These are phyloP conservation scores for Panagrolaimus sp. DNA, from an alignment of 1,140 invertebrate genomes.

Conservation along the genomic window DNA sequence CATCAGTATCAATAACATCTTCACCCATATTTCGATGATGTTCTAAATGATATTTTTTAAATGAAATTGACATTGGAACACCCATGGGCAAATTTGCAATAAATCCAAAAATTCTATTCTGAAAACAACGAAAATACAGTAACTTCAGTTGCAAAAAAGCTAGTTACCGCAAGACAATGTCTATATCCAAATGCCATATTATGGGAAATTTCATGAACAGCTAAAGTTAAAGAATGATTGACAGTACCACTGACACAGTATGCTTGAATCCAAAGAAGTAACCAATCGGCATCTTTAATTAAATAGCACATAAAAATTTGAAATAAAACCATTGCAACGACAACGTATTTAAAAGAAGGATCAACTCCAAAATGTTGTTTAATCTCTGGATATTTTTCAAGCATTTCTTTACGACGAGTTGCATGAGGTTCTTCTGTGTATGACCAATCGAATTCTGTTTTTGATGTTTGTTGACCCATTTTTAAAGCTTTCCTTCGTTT, in stretches of 20 bases:
- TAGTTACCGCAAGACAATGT: slow-evolving; percentile 63
- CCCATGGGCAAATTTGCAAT: slow-evolving; percentile 95
- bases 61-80: slow-evolving; percentile 87
- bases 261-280: slow-evolving; percentile 49
- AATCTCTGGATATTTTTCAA: slow-evolving; percentile 59
- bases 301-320: slow-evolving; percentile 54
- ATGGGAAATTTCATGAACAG: slow-evolving; percentile 94
- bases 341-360: slow-evolving; percentile 52
- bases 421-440: slow-evolving; percentile 98
- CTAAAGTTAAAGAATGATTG: slow-evolving; percentile 93
- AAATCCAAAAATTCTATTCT: slow-evolving; percentile 73
- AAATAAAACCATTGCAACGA: slow-evolving; percentile 54
- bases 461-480: slow-evolving; percentile 80
- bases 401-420: slow-evolving; percentile 66
- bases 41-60: slow-evolving; percentile 91
- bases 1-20: slow-evolving; percentile 72
- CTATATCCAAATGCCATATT: slow-evolving; percentile 91
- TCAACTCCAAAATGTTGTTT: slow-evolving; percentile 54
- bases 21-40: slow-evolving; percentile 76
- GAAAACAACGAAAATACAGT: slow-evolving; percentile 6
- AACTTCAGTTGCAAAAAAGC: not conserved
- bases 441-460: slow-evolving; percentile 87
- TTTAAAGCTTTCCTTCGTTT: not conserved
- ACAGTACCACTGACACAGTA: slow-evolving; percentile 61
- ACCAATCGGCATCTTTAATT: slow-evolving; percentile 49